phyloP scores from a whole-genome alignment of 64 coral and sea anemone species.

The Hydrozoanthus tunicans region DNA sequence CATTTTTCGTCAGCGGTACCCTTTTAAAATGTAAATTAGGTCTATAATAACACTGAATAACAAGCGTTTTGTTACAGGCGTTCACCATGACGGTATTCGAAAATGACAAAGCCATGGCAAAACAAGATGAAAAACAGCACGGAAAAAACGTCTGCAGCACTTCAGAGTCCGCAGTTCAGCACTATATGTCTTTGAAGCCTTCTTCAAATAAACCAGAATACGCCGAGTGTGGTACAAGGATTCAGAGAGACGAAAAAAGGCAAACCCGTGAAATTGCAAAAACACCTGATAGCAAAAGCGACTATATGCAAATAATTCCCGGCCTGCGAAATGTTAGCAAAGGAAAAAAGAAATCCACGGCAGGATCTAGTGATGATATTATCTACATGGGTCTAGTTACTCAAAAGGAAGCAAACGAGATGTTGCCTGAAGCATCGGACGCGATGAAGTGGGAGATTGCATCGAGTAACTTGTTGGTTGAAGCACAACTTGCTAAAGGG shows the following conservation, averaged over 20 bases:
- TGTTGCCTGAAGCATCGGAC: slow-evolving; percentile 1
- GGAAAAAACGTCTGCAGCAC: neutral
- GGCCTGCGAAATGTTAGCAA: neutral
- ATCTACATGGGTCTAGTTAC: neutral
- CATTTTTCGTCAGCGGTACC: too few species aligned
- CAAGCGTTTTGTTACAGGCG: neutral
- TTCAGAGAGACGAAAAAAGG: neutral
- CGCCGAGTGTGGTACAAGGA: neutral
- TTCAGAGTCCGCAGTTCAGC: neutral
- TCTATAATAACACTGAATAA: too few species aligned
- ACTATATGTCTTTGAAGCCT: slow-evolving; percentile 15
- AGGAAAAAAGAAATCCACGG: neutral
- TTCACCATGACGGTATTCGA: neutral
- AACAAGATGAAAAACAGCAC: neutral
- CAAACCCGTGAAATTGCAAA: neutral
- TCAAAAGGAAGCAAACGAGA: neutral
- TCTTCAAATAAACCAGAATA: neutral
- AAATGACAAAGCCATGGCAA: neutral
- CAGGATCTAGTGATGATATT: neutral
- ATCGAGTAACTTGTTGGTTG: neutral
- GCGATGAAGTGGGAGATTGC: slow-evolving; percentile 16
- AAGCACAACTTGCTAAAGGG: neutral
- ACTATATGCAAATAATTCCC: slow-evolving; percentile 32
- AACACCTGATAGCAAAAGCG: neutral
- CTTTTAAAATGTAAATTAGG: too few species aligned